A percentile compares a stretch with the other conserved stretches of the same genome.
phyloP scores from a whole-genome alignment of 2,888 invertebrate genomes.

The Priocnemis perturbator region DNA sequence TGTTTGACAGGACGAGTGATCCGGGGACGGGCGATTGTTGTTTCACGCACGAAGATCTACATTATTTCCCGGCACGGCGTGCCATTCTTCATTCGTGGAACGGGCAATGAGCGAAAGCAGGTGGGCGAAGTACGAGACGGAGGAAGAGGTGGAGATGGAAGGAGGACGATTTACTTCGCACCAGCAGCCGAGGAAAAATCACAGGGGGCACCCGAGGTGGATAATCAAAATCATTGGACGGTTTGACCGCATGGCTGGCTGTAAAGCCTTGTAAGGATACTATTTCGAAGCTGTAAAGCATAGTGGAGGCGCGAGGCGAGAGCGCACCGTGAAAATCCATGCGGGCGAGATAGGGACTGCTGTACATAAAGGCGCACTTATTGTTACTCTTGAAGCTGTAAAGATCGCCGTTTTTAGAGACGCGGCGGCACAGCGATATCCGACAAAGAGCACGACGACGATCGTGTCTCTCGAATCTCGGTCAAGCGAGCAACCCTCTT shows the following conservation, averaged over 20 bases:
- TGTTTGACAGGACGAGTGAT: slow-evolving; percentile 72
- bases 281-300: slow-evolving; percentile 28
- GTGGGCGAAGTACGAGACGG: not conserved
- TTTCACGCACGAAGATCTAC: slow-evolving; percentile 40
- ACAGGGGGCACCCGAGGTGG: slow-evolving; percentile 28
- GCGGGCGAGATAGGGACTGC: slow-evolving; percentile 29
- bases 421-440: not conserved
- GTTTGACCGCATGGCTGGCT: slow-evolving; percentile 24
- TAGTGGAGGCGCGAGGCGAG: not conserved
- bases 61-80: slow-evolving; percentile 26
- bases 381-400: slow-evolving; percentile 49
- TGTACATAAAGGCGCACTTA: slow-evolving; percentile 53
- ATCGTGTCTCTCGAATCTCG: too few relatives aligned
- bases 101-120: not conserved
- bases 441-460: slow-evolving; percentile 11
- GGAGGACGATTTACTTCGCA: not conserved
- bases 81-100: slow-evolving; percentile 24
- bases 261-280: slow-evolving; percentile 37
- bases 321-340: slow-evolving; percentile 26
- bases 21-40: slow-evolving; percentile 49
- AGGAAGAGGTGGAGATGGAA: not conserved
- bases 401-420: slow-evolving; percentile 38
- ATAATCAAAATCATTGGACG: slow-evolving; percentile 45
- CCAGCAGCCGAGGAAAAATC: slow-evolving; percentile 5
- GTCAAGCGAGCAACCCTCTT: too few relatives aligned